Conservation (phyloP, 2,113 vertebrate genomes). For the Ceyx margarethae region DNA sequence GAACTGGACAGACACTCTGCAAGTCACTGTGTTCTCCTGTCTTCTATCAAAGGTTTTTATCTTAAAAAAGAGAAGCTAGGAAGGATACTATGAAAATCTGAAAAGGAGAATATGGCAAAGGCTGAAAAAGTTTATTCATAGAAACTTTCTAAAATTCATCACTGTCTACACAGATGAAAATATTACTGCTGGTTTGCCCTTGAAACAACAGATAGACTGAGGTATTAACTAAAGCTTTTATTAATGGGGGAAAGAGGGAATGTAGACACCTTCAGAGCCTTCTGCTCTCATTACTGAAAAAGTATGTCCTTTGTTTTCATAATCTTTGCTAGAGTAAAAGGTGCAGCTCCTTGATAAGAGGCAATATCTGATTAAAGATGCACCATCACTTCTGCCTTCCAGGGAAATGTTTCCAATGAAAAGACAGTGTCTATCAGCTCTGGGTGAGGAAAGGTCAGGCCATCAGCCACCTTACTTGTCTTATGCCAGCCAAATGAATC, state of each 20-base stretch:
- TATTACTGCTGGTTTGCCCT: not conserved
- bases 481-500: not conserved
- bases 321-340: constrained; percentile 30
- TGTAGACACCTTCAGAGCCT: not conserved
- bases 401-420: not conserved
- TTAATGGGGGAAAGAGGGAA: not conserved
- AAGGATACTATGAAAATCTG: not conserved
- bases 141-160: not conserved
- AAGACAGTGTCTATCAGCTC: not conserved
- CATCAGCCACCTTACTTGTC: not conserved
- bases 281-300: not conserved
- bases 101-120: not conserved
- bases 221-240: constrained; percentile 1
- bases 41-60: not conserved
- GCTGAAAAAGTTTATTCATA: not conserved
- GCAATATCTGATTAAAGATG: constrained; percentile 21
- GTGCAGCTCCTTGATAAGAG: constrained; percentile 54
- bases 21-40: not conserved
- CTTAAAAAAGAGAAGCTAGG: not conserved
- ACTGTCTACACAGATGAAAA: not conserved
- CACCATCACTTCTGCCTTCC: not conserved
- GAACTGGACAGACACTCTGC: not conserved
- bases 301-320: constrained; percentile 3
- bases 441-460: not conserved
- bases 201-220: not conserved